Evolutionary conservation across 2,797 vertebrate species (phyloP).

Genomic region (Enteromius treurensis): DNA sequence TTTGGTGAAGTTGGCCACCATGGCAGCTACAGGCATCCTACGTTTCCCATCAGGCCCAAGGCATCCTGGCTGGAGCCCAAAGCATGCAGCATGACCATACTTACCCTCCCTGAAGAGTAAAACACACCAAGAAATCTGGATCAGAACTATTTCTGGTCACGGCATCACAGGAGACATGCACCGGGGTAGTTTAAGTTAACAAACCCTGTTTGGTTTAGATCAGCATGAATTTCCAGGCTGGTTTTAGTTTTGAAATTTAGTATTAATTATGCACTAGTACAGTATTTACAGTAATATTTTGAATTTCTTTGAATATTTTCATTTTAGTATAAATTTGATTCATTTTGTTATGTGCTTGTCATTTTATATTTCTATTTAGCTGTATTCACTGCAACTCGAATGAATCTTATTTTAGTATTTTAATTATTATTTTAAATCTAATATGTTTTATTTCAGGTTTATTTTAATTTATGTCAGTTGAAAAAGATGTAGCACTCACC

Average conservation of each 20-base stretch:
- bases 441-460: not conserved
- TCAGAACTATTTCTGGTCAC: not conserved
- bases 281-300: not conserved
- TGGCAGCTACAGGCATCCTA: constrained; percentile 87
- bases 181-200: not conserved
- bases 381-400: not conserved
- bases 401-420: not conserved
- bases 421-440: not conserved
- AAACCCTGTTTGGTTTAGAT: not conserved
- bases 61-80: constrained; percentile 90
- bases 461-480: not conserved
- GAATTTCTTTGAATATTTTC: not conserved
- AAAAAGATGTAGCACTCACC: too few relatives aligned
- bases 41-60: constrained; percentile 84
- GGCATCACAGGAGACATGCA: too few relatives aligned
- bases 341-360: not conserved
- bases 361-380: not conserved
- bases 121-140: constrained; percentile 29
- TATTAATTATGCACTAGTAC: not conserved
- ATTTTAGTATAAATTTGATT: not conserved
- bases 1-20: constrained; percentile 91
- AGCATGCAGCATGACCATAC: constrained; percentile 94
- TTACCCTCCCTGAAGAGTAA: constrained; percentile 86
- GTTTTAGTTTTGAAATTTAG: not conserved
- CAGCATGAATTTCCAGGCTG: not conserved